Conservation (phyloP, 2,888 invertebrate genomes). For the Bembecia ichneumoniformis region DNA sequence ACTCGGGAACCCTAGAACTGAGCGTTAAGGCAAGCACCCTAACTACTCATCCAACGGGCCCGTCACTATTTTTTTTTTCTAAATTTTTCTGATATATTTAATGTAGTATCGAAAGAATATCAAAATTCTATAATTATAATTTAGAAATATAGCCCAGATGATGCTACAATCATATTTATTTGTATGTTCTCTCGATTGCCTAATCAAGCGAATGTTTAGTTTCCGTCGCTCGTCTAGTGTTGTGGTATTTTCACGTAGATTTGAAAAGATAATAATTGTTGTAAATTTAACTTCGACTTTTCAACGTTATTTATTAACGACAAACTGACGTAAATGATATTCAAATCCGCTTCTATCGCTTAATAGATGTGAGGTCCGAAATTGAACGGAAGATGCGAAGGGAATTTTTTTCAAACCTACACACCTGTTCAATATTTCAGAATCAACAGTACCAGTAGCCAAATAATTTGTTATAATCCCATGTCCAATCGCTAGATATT, state of each 20-base stretch:
- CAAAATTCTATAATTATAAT: too few species aligned
- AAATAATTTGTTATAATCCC: conserved; percentile 53
- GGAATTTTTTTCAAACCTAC: not conserved
- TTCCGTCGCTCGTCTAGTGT: not conserved
- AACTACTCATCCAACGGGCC: too few species aligned
- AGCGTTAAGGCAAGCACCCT: too few species aligned
- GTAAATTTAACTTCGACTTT: not conserved
- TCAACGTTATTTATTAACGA: not conserved
- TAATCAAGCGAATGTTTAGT: too few species aligned
- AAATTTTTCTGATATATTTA: too few species aligned
- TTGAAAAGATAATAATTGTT: not conserved
- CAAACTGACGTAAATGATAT: conserved; percentile 50
- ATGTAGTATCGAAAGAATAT: too few species aligned
- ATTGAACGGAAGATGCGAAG: conserved; percentile 6
- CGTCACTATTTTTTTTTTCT: too few species aligned
- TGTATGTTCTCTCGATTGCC: too few species aligned
- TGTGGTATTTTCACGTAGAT: not conserved
- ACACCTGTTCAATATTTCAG: conserved; percentile 47
- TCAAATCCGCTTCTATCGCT: conserved; percentile 27
- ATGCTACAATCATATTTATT: too few species aligned
- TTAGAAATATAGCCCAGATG: too few species aligned
- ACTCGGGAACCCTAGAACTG: too few species aligned
- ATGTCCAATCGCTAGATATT: conserved; percentile 53
- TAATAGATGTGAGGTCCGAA: conserved; percentile 18
- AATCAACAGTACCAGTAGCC: conserved; percentile 59